These are phyloP conservation scores for Siderastrea radians DNA, from an alignment of 92 coral and sea anemone species.

Conservation along the genomic window DNA sequence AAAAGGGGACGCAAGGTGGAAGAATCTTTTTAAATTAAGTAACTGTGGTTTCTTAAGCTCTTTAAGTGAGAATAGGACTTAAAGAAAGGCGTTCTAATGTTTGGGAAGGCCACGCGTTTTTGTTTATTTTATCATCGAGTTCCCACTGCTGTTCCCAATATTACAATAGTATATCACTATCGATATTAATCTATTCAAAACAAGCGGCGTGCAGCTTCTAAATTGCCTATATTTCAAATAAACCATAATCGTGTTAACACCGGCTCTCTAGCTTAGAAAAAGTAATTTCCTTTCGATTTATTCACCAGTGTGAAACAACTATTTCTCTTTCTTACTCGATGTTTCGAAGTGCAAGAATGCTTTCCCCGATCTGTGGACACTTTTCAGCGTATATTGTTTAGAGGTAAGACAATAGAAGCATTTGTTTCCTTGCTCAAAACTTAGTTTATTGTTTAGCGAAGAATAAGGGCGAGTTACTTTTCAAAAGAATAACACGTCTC, in stretches of 20 bases:
- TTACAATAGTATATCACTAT: conserved; percentile 73
- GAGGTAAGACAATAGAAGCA: conserved; percentile 39
- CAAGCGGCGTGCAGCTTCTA: conserved; percentile 64
- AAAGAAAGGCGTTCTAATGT: conserved; percentile 45
- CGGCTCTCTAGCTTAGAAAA: conserved; percentile 45
- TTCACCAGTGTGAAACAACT: background rate
- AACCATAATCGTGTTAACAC: conserved; percentile 93
- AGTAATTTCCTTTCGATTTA: conserved; percentile 38
- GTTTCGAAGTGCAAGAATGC: background rate
- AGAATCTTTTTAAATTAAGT: background rate
- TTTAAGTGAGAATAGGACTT: background rate
- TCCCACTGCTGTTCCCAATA: conserved; percentile 40
- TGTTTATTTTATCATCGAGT: conserved; percentile 66
- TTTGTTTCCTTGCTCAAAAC: conserved; percentile 65
- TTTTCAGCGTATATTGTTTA: conserved; percentile 30
- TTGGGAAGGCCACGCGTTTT: conserved; percentile 79
- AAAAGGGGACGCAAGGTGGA: background rate
- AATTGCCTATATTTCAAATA: conserved; percentile 75
- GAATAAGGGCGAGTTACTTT: conserved; percentile 59
- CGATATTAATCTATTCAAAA: conserved; percentile 83
- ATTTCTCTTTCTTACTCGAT: background rate
- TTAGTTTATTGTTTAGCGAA: conserved; percentile 69
- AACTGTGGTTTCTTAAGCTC: conserved; percentile 23
- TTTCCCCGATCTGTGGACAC: background rate
- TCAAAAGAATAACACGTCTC: conserved; percentile 64